Evolutionary conservation across 2,888 invertebrate species (phyloP), one percentile per base, ranked within the genome.

Genomic region (Dorcus hopei): DNA sequence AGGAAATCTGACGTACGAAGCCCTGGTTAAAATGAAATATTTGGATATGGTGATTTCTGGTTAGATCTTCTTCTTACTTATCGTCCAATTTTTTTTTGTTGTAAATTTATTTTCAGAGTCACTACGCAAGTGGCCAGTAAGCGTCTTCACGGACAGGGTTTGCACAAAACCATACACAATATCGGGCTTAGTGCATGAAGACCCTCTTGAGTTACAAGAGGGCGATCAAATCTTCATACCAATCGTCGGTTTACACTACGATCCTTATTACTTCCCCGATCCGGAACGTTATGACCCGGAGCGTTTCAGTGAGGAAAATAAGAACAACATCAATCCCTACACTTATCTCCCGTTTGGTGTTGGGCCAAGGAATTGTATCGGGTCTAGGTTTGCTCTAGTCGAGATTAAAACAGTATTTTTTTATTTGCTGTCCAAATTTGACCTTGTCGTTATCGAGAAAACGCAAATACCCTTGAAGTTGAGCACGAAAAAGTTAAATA

Each of bases 31-130:
- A 14, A 80, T 85, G 82, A 76, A 77, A 9, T 85, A 85, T 56
- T 70, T 85, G 76, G 85, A 85, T 52, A 83, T 83, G 83, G 82
- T 85, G 0, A 71, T 84, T 0, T 82, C 82, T 65, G 81, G 81
- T 81, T 67, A 66, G 57, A 47, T 33, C 26, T 33, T 26, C 5
- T 26, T 33, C 26, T 4, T 33, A 33, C 1, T 33, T 33, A 33
- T 33, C 7, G 26, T 33, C 6, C 26, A 33, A 33, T 33, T 33
- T 33, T 33, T 1, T 6, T 33, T 33, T 33, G 11, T 38, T 50
- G n/a, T 6, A 6, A 33, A 41, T 51, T 45, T 41, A 45, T 51
- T 61, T 62, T 8, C 54, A 67, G 71, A 71, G 64, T 63, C 65
- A 9, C 60, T 72, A 11, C 61, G 72, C 16, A 67, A 69, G 56